Evolutionary conservation across 2,888 invertebrate species (phyloP).

Genomic region (Eurois occulta): DNA sequence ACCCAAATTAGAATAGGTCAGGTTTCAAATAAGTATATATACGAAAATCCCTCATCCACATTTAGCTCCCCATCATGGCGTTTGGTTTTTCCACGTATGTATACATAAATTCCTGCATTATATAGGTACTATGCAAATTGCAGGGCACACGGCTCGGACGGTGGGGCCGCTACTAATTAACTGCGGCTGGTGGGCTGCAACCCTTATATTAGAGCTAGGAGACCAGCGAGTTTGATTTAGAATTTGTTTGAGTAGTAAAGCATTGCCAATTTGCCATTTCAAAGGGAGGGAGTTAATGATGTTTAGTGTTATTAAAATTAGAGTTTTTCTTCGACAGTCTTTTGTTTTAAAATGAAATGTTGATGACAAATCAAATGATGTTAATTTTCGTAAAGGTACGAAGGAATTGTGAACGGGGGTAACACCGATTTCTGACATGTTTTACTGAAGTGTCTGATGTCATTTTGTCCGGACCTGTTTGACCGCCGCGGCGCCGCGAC

Average conservation of each 20-base stretch:
- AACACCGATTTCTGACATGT: too few relatives aligned
- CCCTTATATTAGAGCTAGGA: slow-evolving; percentile 40
- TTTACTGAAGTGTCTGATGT: too few relatives aligned
- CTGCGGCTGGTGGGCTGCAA: slow-evolving; percentile 50
- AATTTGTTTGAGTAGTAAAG: neutral
- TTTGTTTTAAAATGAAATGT: neutral
- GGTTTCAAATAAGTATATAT: too few relatives aligned
- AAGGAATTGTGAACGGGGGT: too few relatives aligned
- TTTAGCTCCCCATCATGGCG: neutral
- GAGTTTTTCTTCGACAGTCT: neutral
- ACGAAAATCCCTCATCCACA: too few relatives aligned
- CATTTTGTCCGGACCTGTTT: too few relatives aligned
- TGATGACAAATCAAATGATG: too few relatives aligned
- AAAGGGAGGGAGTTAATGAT: neutral
- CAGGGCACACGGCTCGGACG: slow-evolving; percentile 38
- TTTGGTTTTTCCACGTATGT: neutral
- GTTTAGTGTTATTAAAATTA: neutral
- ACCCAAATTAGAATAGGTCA: too few relatives aligned
- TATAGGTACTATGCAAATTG: slow-evolving; percentile 40
- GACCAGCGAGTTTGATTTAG: slow-evolving; percentile 17
- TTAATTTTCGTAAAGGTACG: too few relatives aligned
- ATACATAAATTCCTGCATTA: slow-evolving; percentile 10
- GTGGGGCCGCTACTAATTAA: slow-evolving; percentile 56
- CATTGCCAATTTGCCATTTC: neutral
- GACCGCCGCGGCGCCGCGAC: too few relatives aligned